Evolutionary conservation across 2,888 invertebrate species (phyloP).

Genomic region (Erebia palarica): DNA sequence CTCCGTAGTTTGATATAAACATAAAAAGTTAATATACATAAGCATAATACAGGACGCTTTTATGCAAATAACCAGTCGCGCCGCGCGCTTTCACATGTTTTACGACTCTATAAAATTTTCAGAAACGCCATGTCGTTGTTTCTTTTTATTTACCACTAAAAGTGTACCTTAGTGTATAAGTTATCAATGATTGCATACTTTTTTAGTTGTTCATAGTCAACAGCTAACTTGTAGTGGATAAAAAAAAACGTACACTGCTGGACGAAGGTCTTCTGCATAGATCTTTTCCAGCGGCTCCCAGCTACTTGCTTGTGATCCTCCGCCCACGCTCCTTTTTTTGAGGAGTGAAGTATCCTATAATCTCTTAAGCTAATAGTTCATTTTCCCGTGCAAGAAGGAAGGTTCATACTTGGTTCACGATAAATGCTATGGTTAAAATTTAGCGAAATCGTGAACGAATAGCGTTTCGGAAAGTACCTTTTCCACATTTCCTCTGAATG

Average conservation of each 20-base stretch:
- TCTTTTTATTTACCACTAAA: constrained; percentile 36
- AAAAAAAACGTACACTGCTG: too few species aligned
- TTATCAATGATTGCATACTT: background rate
- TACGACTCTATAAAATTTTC: constrained; percentile 39
- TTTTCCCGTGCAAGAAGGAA: too few species aligned
- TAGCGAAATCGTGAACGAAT: constrained; percentile 26
- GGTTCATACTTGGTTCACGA: background rate
- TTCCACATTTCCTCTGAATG: constrained; percentile 50
- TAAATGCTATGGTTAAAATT: constrained; percentile 6
- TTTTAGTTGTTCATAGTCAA: too few species aligned
- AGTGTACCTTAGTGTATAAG: background rate
- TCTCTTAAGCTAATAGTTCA: background rate
- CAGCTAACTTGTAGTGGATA: too few species aligned
- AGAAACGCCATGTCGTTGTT: constrained; percentile 34
- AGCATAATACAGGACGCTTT: constrained; percentile 33
- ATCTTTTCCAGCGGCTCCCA: too few species aligned
- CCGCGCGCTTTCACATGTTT: constrained; percentile 33
- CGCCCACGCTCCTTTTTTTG: too few species aligned
- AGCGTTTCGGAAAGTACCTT: constrained; percentile 43
- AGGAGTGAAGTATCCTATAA: too few species aligned
- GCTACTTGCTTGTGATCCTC: too few species aligned
- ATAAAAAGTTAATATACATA: constrained; percentile 30
- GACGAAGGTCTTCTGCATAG: too few species aligned
- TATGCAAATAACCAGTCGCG: constrained; percentile 37
- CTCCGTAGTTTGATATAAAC: constrained; percentile 28